These are phyloP conservation scores for Phoronis australis DNA, from an alignment of 2,888 invertebrate species.

Conservation along the genomic window DNA sequence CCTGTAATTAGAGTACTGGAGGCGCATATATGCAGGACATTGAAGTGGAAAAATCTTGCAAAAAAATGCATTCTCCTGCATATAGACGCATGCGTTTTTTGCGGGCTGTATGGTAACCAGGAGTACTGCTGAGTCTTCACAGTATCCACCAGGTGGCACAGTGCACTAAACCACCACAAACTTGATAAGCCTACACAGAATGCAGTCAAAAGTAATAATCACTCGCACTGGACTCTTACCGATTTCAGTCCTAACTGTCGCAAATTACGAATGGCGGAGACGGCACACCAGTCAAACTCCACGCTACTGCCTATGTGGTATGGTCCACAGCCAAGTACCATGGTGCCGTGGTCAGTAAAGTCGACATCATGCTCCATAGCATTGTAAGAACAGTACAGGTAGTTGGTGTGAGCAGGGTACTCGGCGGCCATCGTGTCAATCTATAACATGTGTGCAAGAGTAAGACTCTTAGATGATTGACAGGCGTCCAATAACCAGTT, in stretches of 20 bases:
- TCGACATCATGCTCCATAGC: constrained; percentile 37
- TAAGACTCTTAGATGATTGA: no score
- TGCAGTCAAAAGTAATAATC: not conserved
- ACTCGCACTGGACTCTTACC: constrained; percentile 5
- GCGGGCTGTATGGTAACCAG: no score
- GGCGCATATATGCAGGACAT: no score
- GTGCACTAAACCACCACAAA: no score
- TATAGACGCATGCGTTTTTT: no score
- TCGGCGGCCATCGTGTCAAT: constrained; percentile 47
- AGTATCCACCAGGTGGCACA: no score
- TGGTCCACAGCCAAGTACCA: constrained; percentile 46
- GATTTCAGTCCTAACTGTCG: constrained; percentile 29
- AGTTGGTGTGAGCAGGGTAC: constrained; percentile 41
- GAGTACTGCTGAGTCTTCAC: no score
- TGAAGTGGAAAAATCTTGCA: no score
- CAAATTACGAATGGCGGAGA: constrained; percentile 33
- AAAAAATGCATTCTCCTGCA: no score
- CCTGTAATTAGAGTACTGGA: no score
- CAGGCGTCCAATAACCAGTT: no score
- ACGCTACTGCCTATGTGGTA: constrained; percentile 45
- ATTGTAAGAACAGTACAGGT: constrained; percentile 41
- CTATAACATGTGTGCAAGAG: constrained; percentile 13
- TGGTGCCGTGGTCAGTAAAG: constrained; percentile 31
- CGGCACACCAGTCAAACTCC: constrained; percentile 49
- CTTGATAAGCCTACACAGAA: no score